Base-by-base conservation (phyloP, 2,113 vertebrate genomes). In the Seriola dumerili region DNA sequence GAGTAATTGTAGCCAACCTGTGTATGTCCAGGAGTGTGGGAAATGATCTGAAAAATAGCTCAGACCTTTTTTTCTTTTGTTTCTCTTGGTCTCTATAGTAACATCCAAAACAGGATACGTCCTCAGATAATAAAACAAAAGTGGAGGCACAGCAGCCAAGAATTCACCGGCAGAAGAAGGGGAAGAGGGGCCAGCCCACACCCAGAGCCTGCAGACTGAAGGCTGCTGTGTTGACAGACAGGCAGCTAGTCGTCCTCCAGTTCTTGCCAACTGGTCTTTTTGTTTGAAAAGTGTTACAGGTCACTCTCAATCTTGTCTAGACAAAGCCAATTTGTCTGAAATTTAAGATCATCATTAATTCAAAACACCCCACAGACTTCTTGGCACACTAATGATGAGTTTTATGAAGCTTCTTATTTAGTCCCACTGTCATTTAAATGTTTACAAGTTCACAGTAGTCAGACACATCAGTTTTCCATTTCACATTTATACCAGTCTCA, bases 21-120 rank as follows among this genome's bases (percentile, higher is more conserved):
- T 36, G 63, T 69, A 75, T 46, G 72, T 68, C 73, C 58, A 82
- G 67, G 71, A 81, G 77, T 65, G 75, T 70, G 57, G 85, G 75
- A 84, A 91, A 85, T 85, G 50, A 74, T 73, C 29, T 77, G 80
- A 88, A 88, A 89, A 90, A 85, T 72, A 82, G 58, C 72, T 72
- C 64, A 46, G 78, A 74, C 55, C 73, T 36, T 52, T 67, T 81
- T 82, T 80, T 78, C 69, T 90, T 88, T 94, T 91, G 93, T 94
- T 94, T 88, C 63, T 42, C 32, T 40, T 42, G 32, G 89, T 94
- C 73, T 75, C 91, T 76, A 89, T 81, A 65, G 94, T 73, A 87
- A 95, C 85, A 11, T 81, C 84, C 91, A 93, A 91, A 95, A 95
- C 95, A 95, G 93, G 92, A 95, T 81, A 91, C 61, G 81, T 88